Evolutionary conservation across 1,140 invertebrate genomes (phyloP).

Genomic region (Trialeurodes vaporariorum): DNA sequence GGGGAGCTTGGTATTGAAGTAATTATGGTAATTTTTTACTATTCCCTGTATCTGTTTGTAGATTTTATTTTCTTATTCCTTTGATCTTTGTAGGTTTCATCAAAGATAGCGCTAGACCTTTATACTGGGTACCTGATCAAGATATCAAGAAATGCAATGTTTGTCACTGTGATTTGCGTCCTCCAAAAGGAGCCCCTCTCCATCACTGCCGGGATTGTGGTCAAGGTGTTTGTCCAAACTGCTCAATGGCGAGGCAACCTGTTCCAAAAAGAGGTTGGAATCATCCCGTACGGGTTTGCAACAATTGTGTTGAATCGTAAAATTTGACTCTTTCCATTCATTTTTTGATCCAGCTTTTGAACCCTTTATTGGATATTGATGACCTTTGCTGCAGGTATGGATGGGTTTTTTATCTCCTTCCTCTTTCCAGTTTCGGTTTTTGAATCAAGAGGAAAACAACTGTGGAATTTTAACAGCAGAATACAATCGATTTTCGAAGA

Average conservation of each 20-base stretch:
- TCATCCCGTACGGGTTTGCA: constrained; percentile 54
- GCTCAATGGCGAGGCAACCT: constrained; percentile 45
- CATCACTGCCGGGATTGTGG: constrained; percentile 72
- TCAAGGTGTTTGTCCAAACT: constrained; percentile 52
- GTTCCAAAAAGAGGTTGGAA: constrained; percentile 57
- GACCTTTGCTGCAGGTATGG: too few relatives aligned
- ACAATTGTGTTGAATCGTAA: constrained; percentile 40
- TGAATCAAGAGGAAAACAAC: too few relatives aligned
- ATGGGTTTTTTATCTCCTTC: too few relatives aligned
- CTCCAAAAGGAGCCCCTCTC: constrained; percentile 34
- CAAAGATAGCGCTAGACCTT: constrained; percentile 63
- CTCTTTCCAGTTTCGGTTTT: too few relatives aligned
- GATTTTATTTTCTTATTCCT: constrained; percentile 11
- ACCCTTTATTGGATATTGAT: too few relatives aligned
- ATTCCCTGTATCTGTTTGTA: not conserved
- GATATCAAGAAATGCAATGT: constrained; percentile 51
- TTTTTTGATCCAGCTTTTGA: too few relatives aligned
- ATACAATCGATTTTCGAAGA: too few relatives aligned
- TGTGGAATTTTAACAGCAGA: too few relatives aligned
- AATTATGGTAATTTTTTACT: constrained; percentile 13
- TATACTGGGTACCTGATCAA: constrained; percentile 69
- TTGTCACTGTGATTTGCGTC: constrained; percentile 45
- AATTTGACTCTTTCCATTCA: too few relatives aligned
- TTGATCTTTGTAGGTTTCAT: constrained; percentile 48
- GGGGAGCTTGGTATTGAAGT: too few relatives aligned